A percentile compares a stretch with the other conserved stretches of the same genome.
Conservation (phyloP, 2,888 invertebrate genomes). For the Cryptus armator region DNA sequence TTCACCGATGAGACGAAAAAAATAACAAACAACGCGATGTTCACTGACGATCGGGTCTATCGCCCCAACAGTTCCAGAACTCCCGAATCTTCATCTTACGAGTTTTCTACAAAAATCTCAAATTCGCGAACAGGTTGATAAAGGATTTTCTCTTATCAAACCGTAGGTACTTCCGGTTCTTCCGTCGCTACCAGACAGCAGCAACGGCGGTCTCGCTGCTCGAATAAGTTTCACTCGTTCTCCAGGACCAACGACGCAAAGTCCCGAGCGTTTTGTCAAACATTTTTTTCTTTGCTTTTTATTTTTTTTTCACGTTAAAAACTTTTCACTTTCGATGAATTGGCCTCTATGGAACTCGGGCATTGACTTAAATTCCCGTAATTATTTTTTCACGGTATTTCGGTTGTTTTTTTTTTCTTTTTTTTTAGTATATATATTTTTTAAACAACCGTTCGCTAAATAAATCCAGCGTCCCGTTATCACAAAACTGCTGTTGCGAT, state of each 20-base stretch:
- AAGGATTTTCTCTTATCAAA: conserved; percentile 18
- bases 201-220: neutral
- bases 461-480: neutral
- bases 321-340: conserved; percentile 23
- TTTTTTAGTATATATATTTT: neutral
- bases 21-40: neutral
- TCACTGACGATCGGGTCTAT: conserved; percentile 44
- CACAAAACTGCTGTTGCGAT: neutral
- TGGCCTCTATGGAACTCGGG: neutral
- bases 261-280: neutral
- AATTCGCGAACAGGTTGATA: neutral
- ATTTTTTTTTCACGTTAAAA: neutral
- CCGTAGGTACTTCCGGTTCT: conserved; percentile 2
- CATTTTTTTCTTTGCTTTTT: conserved; percentile 38
- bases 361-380: neutral
- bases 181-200: conserved; percentile 37
- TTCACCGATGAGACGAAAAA: neutral
- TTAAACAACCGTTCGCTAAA: neutral
- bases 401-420: neutral
- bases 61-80: conserved; percentile 23
- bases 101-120: neutral
- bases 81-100: conserved; percentile 50
- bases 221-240: conserved; percentile 26
- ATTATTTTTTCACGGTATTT: conserved; percentile 1
- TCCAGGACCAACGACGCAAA: conserved; percentile 35